Evolutionary conservation across 2,888 invertebrate species (phyloP).

Genomic region (Linnaemya vulpina): DNA sequence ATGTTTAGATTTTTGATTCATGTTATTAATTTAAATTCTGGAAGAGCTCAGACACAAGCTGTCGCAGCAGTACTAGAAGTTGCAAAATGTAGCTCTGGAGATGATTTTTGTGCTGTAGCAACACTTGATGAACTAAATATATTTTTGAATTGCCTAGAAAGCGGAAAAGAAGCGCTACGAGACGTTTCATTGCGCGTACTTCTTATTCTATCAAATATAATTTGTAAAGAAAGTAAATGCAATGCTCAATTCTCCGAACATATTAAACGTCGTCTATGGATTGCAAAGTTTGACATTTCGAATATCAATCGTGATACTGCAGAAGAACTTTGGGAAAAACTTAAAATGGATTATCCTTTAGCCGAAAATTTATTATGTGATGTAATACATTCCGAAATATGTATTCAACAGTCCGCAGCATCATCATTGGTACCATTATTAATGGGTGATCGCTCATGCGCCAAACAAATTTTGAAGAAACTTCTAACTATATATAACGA

Average conservation of each 20-base stretch:
- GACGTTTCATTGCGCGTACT: constrained; percentile 92
- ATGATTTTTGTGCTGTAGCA: constrained; percentile 86
- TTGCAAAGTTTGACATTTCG: constrained; percentile 91
- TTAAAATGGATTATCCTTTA: constrained; percentile 84
- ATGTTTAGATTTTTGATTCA: constrained; percentile 92
- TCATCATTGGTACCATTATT: constrained; percentile 89
- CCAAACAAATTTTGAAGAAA: constrained; percentile 85
- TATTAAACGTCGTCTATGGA: constrained; percentile 90
- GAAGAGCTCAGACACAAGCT: constrained; percentile 90
- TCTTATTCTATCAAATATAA: constrained; percentile 85
- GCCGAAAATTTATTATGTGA: constrained; percentile 85
- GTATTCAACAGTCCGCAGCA: constrained; percentile 92
- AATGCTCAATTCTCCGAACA: constrained; percentile 85
- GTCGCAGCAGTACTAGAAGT: constrained; percentile 91
- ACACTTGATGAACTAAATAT: constrained; percentile 89
- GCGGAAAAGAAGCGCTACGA: constrained; percentile 87
- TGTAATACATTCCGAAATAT: constrained; percentile 91
- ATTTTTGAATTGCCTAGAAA: constrained; percentile 90
- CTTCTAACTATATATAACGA: constrained; percentile 90
- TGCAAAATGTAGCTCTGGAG: constrained; percentile 89
- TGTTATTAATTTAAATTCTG: constrained; percentile 88
- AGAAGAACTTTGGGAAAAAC: constrained; percentile 86
- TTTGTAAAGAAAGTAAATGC: constrained; percentile 79
- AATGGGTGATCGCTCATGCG: constrained; percentile 84
- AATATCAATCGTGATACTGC: constrained; percentile 89